Evolutionary conservation across 2,113 vertebrate species (phyloP), one percentile per base, ranked within the genome.

Genomic region (Xerus inauris): DNA sequence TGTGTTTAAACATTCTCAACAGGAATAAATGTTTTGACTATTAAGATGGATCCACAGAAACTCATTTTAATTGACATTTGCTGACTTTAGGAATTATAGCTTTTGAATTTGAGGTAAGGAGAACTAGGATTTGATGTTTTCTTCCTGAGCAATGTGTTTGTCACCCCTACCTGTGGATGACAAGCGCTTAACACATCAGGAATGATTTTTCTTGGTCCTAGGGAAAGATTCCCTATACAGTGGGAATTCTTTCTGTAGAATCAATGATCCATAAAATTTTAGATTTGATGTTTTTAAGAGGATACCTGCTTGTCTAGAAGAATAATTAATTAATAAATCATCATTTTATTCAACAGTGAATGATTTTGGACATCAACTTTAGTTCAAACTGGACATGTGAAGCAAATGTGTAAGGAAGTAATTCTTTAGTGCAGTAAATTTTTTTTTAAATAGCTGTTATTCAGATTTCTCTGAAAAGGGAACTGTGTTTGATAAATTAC

Each of bases 381-480:
- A 62, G n/a, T 81, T n/a, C n/a, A 54, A 97, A 57, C 8, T 62
- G 80, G 83, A 35, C 12, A 38, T 32, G 28, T 9, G 30, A 91
- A 28, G 45, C 14, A 71, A 12, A 91, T 88, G 17, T 38, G 3
- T 82, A 67, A 88, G 16, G 51, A 71, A 64, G 59, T 28, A 49
- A 47, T 77, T 82, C n/a, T 88, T 82, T 47, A 64, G 26, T 20
- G 24, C 9, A 49, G 26, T 54, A 35, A 69, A 32, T 85, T 82
- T 94, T 59, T 95, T 91, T 89, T 81, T 89, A 94, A 10, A 89
- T 45, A 94, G 42, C 57, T 89, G 38, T 54, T 94, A 92, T 20
- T 5, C 12, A 91, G 81, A 76, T 85, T 81, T 88, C 83, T 89
- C 49, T 49, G 59, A 28, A 59, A 40, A 85, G 16, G 76, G 35